A percentile compares a stretch with the other conserved stretches of the same genome.
Evolutionary conservation across 2,113 vertebrate species (phyloP).

Genomic region (Lophius piscatorius): DNA sequence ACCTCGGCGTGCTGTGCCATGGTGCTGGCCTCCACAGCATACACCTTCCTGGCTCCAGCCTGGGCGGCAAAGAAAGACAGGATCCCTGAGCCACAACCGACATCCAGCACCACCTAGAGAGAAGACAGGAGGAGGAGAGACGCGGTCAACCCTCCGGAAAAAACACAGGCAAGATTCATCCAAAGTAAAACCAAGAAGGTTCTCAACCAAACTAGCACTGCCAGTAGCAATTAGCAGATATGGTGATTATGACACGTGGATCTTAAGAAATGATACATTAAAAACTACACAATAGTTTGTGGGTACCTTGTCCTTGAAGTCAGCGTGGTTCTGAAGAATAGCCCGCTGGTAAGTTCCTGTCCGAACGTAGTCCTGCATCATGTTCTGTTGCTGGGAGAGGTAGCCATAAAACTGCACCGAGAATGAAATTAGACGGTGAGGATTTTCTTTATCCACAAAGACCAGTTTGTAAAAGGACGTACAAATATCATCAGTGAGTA

Average conservation of each 20-base stretch:
- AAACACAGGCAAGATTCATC: no score
- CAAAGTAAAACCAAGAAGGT: background rate
- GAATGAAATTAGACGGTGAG: background rate
- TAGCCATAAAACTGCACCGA: conserved; percentile 93
- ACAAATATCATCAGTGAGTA: no score
- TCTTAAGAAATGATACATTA: no score
- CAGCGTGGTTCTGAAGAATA: conserved; percentile 94
- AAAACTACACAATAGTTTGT: accelerated
- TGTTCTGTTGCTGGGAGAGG: conserved; percentile 99
- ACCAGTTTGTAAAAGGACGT: no score
- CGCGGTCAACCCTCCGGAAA: no score
- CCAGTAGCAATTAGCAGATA: no score
- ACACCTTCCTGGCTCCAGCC: conserved; percentile 94
- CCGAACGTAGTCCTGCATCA: conserved; percentile 99
- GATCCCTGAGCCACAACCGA: conserved; percentile 95
- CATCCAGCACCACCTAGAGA: conserved; percentile 90
- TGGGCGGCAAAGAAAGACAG: conserved; percentile 96
- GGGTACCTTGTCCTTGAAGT: conserved; percentile 95
- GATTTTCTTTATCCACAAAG: background rate
- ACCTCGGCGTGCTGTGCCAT: conserved; percentile 98
- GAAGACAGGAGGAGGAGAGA: background rate
- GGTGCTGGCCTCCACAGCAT: conserved; percentile 95
- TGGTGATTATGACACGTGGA: no score
- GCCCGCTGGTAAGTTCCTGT: conserved; percentile 97
- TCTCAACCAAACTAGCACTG: no score